These are phyloP conservation scores for Paramuricea clavata DNA, from an alignment of 92 coral and sea anemone genomes.

Conservation along the genomic window DNA sequence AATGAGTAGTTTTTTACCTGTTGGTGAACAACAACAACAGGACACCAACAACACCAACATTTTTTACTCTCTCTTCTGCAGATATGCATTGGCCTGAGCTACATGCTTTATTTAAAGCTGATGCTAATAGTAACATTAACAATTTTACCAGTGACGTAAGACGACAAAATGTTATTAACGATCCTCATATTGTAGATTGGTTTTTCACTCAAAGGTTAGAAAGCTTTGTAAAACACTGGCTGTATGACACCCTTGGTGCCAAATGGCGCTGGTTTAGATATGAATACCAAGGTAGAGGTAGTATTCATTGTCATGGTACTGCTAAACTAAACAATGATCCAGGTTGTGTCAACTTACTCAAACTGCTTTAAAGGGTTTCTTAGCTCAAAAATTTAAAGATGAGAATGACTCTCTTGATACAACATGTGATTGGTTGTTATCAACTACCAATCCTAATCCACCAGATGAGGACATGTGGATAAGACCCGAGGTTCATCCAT, in stretches of 20 bases:
- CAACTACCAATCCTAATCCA: too few relatives aligned
- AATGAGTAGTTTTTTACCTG: slow-evolving; percentile 78
- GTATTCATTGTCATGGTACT: too few relatives aligned
- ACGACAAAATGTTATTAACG: slow-evolving; percentile 66
- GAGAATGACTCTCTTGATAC: too few relatives aligned
- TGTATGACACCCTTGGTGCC: too few relatives aligned
- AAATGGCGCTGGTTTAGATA: too few relatives aligned
- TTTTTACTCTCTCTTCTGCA: slow-evolving; percentile 74
- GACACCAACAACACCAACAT: slow-evolving; percentile 67
- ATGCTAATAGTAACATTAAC: not conserved
- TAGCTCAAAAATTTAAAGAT: slow-evolving; percentile 27
- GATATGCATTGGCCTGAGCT: slow-evolving; percentile 86
- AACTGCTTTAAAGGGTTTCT: slow-evolving; percentile 20
- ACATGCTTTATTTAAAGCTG: slow-evolving; percentile 53
- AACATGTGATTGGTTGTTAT: too few relatives aligned
- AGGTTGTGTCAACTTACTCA: not conserved
- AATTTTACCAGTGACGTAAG: slow-evolving; percentile 21
- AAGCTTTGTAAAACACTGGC: too few relatives aligned
- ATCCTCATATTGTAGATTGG: slow-evolving; percentile 65
- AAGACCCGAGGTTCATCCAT: too few relatives aligned
- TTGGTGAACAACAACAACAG: slow-evolving; percentile 74
- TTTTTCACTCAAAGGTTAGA: too few relatives aligned
- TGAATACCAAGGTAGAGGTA: too few relatives aligned
- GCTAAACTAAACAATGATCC: not conserved
- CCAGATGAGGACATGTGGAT: too few relatives aligned